phyloP scores from a whole-genome alignment of 2,888 invertebrate genomes.

The Conops quadrifasciatus region DNA sequence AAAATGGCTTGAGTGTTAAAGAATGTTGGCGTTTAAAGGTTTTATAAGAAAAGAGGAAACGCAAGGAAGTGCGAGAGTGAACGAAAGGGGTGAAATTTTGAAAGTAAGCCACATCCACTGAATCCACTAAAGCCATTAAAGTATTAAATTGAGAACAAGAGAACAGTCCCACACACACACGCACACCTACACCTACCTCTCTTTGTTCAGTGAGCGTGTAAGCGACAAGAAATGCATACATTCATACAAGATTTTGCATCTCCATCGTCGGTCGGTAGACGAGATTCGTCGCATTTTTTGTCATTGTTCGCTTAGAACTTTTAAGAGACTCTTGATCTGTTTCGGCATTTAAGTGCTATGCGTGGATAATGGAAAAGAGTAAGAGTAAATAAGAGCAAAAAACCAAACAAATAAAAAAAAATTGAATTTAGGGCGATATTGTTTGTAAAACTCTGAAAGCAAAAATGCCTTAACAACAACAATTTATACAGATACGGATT shows the following conservation, averaged over 20 bases:
- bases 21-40: no score
- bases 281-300: neutral
- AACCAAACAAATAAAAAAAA: no score
- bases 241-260: neutral
- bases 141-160: slow-evolving; percentile 31
- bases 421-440: no score
- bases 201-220: neutral
- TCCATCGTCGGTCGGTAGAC: neutral
- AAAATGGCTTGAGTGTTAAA: no score
- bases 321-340: slow-evolving; percentile 28
- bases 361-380: neutral
- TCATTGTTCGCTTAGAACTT: neutral
- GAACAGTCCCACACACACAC: neutral
- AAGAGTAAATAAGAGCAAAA: neutral
- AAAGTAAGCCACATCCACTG: no score
- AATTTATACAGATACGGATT: no score
- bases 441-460: no score
- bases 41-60: neutral
- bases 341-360: slow-evolving; percentile 25
- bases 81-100: no score
- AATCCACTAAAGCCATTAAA: slow-evolving; percentile 30
- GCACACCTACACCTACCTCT: neutral
- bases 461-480: no score
- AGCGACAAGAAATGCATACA: neutral
- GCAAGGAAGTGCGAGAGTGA: no score